phyloP scores from a whole-genome alignment of 2,113 vertebrate species.

The Dasyprocta punctata region DNA sequence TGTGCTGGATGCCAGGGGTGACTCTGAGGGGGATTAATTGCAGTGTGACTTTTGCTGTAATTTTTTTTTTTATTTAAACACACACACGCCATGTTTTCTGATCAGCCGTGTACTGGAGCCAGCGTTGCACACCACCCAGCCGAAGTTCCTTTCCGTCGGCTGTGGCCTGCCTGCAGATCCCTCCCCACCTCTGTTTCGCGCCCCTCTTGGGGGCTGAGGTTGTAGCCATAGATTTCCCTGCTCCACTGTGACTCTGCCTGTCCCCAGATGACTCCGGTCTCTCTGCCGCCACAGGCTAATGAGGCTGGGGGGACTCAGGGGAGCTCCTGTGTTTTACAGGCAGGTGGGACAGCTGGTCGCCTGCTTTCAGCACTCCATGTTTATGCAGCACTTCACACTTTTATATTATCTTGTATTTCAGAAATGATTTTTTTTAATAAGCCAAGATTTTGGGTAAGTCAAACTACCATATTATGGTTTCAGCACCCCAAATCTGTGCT shows the following conservation, averaged over 20 bases:
- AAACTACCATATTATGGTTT: neutral
- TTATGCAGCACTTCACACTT: neutral
- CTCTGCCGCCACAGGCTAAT: neutral
- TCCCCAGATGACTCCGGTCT: neutral
- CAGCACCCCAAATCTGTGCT: neutral
- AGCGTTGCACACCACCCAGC: neutral
- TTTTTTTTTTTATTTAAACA: neutral
- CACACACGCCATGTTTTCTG: neutral
- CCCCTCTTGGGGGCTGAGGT: neutral
- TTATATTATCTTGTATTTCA: slow-evolving; percentile 26
- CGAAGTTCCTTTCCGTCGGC: neutral
- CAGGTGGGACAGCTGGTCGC: neutral
- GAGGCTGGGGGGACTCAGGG: neutral
- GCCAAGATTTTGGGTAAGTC: neutral
- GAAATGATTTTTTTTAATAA: neutral
- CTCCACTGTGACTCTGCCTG: neutral
- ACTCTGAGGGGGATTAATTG: neutral
- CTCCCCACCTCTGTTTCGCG: neutral
- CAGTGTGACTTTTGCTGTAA: neutral
- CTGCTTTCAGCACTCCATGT: neutral
- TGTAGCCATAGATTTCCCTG: neutral
- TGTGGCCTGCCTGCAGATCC: neutral
- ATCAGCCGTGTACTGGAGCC: neutral
- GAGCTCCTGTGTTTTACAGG: neutral
- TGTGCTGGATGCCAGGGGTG: neutral